A percentile compares a stretch with the other conserved stretches of the same genome.
Evolutionary conservation across 92 coral and sea anemone species (phyloP).

Genomic region (Paragorgia papillata): DNA sequence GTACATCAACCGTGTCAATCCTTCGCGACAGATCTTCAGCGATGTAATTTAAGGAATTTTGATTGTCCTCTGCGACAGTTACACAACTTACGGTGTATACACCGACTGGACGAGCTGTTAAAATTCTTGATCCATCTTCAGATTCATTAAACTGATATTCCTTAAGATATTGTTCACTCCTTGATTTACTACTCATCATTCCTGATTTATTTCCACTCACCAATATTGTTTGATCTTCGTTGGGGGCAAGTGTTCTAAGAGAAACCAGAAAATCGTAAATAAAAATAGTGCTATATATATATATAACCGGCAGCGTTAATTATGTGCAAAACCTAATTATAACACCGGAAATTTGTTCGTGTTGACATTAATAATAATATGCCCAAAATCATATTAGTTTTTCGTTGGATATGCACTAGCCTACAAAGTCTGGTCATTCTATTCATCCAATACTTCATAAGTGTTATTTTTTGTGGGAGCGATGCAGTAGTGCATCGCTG

Average conservation of each 20-base stretch:
- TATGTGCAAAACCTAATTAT: not conserved
- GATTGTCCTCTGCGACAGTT: constrained; percentile 7
- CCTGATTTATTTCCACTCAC: not conserved
- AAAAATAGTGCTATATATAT: too few relatives aligned
- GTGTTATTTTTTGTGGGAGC: too few relatives aligned
- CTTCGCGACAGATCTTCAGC: not conserved
- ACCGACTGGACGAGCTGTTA: constrained; percentile 30
- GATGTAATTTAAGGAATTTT: not conserved
- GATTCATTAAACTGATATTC: constrained; percentile 11
- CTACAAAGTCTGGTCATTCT: too few relatives aligned
- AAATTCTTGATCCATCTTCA: not conserved
- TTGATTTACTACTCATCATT: not conserved
- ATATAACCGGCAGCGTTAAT: too few relatives aligned
- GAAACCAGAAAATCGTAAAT: not conserved
- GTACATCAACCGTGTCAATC: not conserved
- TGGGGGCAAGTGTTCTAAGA: constrained; percentile 4
- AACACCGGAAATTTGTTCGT: not conserved
- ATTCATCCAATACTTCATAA: too few relatives aligned
- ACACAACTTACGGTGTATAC: constrained; percentile 18
- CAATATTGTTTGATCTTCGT: constrained; percentile 2
- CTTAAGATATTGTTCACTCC: constrained; percentile 12
- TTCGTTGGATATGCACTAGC: too few relatives aligned
- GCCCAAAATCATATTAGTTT: not conserved
- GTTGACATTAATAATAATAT: not conserved
- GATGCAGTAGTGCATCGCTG: too few relatives aligned